phyloP scores from a whole-genome alignment of 2,888 invertebrate species.

The Troides aeacus region DNA sequence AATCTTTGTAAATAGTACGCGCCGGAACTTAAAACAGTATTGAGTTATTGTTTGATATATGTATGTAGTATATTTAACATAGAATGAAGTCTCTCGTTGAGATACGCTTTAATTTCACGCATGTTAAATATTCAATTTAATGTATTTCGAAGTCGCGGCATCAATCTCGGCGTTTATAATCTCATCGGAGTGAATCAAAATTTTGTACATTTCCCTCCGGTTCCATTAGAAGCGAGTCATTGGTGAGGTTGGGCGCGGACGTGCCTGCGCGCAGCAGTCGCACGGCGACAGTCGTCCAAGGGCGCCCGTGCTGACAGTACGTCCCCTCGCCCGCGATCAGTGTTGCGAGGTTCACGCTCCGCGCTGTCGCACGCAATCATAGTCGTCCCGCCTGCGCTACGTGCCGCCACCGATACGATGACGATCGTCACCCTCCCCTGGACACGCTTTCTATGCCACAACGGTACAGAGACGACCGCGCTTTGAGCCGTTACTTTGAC shows the following conservation, averaged over 20 bases:
- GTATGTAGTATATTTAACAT: neutral
- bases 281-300: constrained; percentile 44
- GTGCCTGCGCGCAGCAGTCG: constrained; percentile 50
- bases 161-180: constrained; percentile 41
- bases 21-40: neutral
- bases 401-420: constrained; percentile 44
- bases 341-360: constrained; percentile 13
- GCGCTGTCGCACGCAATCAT: constrained; percentile 33
- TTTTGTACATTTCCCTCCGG: constrained; percentile 42
- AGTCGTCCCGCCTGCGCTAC: constrained; percentile 23
- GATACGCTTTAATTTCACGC: constrained; percentile 40
- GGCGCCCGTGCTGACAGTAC: constrained; percentile 63
- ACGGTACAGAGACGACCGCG: constrained; percentile 57
- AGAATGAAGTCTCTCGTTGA: constrained; percentile 3
- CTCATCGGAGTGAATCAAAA: constrained; percentile 39
- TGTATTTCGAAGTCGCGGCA: constrained; percentile 33
- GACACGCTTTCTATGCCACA: constrained; percentile 64
- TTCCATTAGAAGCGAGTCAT: constrained; percentile 37
- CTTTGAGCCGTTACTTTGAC: constrained; percentile 60
- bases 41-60: neutral
- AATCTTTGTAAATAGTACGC: constrained; percentile 18
- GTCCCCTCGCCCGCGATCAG: constrained; percentile 41
- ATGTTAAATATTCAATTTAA: constrained; percentile 42
- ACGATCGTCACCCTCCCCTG: constrained; percentile 46
- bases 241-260: constrained; percentile 28